Conservation (phyloP, 2,888 invertebrate species). For the Andrena flavipes region DNA sequence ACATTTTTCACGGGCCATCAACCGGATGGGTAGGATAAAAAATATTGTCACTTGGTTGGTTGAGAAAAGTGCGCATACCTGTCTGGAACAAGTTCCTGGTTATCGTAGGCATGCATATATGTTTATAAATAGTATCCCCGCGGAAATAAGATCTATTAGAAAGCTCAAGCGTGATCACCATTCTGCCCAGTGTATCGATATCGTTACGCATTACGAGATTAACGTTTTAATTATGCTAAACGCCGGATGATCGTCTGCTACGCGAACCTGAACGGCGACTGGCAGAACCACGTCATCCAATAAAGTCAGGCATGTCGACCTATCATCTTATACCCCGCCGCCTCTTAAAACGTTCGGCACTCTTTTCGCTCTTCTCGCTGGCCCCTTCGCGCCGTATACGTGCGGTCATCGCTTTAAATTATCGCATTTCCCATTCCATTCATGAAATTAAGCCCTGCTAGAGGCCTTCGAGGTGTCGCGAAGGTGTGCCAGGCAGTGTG, state of each 20-base stretch:
- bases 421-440: neutral
- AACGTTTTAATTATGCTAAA: constrained; percentile 65
- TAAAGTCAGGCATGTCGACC: constrained; percentile 58
- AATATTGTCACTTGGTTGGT: constrained; percentile 4
- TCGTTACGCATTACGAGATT: constrained; percentile 41
- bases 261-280: constrained; percentile 47
- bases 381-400: neutral
- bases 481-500: neutral
- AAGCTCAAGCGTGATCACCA: constrained; percentile 12
- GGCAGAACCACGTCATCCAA: constrained; percentile 44
- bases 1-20: neutral
- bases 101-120: neutral
- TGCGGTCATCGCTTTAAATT: neutral
- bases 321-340: constrained; percentile 38
- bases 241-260: constrained; percentile 30
- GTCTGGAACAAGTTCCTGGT: constrained; percentile 1
- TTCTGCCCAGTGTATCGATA: neutral
- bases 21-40: neutral
- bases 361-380: neutral
- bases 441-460: neutral
- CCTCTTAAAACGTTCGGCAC: constrained; percentile 24
- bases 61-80: neutral
- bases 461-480: neutral
- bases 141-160: constrained; percentile 10
- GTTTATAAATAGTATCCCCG: constrained; percentile 7